Conservation (phyloP, 2,113 vertebrate species). For the Ctenodactylus gundi region DNA sequence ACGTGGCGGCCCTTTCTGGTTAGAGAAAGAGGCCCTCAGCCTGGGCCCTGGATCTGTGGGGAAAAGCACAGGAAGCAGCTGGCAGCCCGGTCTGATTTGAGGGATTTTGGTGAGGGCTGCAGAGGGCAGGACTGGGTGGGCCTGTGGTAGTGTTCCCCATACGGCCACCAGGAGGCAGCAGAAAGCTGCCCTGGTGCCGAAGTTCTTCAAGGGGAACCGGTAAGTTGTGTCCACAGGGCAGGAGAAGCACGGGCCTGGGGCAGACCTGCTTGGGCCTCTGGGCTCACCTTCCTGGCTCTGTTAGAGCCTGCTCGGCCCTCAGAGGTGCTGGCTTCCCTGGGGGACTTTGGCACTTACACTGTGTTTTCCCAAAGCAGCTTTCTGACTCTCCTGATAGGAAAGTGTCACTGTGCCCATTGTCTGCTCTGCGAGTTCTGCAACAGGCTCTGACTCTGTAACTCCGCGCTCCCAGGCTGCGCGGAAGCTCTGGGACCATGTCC, state of each 20-base stretch:
- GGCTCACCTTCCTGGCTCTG: neutral
- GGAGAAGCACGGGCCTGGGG: neutral
- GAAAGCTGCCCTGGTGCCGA: neutral
- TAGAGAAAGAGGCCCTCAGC: too few relatives aligned
- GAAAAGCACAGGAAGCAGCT: neutral
- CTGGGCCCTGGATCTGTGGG: neutral
- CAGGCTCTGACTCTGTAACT: neutral
- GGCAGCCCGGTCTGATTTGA: neutral
- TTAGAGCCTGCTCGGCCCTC: neutral
- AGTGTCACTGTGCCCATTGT: neutral
- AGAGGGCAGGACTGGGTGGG: neutral
- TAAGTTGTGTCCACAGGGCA: too few relatives aligned
- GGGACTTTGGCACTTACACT: neutral
- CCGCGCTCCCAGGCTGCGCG: too few relatives aligned
- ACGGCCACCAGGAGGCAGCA: conserved; percentile 52
- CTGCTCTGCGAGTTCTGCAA: neutral
- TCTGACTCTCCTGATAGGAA: neutral
- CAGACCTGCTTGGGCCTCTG: neutral
- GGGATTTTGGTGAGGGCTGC: neutral
- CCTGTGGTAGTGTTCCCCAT: neutral
- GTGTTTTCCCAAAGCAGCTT: neutral
- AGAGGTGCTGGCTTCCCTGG: neutral
- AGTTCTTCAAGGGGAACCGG: neutral
- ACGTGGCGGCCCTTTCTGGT: neutral
- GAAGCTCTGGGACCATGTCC: neutral